phyloP scores from a whole-genome alignment of 1,140 invertebrate genomes.

The Brachionus calyciflorus region DNA sequence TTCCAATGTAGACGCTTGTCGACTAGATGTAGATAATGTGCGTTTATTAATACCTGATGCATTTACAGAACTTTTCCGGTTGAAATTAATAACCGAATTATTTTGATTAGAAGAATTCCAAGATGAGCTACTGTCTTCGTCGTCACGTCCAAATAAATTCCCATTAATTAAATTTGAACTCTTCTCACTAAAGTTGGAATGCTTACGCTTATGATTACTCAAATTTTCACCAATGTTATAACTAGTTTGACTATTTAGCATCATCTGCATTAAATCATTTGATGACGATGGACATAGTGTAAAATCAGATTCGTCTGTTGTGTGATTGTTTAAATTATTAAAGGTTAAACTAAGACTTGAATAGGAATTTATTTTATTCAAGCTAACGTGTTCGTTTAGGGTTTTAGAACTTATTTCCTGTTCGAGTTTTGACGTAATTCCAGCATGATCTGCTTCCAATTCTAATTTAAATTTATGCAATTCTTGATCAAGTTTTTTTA shows the following conservation, averaged over 20 bases:
- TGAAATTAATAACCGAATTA: background rate
- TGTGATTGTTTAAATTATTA: conserved; percentile 17
- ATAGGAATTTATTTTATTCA: background rate
- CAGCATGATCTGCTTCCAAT: conserved; percentile 93
- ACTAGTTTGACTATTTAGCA: background rate
- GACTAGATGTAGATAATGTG: background rate
- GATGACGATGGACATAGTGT: background rate
- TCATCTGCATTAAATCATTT: conserved; percentile 32
- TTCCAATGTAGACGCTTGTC: background rate
- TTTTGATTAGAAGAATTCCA: conserved; percentile 28
- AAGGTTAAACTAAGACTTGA: background rate
- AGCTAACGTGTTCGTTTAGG: conserved; percentile 3
- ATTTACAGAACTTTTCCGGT: background rate
- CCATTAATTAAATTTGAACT: background rate
- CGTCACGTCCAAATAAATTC: background rate
- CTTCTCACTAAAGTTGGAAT: conserved; percentile 21
- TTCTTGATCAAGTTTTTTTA: conserved; percentile 86
- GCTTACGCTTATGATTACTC: conserved; percentile 12
- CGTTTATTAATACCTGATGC: background rate
- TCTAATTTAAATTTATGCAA: conserved; percentile 95
- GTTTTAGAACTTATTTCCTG: conserved; percentile 62
- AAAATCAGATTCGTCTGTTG: conserved; percentile 20
- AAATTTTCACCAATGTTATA: background rate
- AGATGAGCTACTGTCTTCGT: conserved; percentile 16
- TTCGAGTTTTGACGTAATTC: conserved; percentile 91